Conservation (phyloP, 2,888 invertebrate genomes). For the Ditula angustiorana region DNA sequence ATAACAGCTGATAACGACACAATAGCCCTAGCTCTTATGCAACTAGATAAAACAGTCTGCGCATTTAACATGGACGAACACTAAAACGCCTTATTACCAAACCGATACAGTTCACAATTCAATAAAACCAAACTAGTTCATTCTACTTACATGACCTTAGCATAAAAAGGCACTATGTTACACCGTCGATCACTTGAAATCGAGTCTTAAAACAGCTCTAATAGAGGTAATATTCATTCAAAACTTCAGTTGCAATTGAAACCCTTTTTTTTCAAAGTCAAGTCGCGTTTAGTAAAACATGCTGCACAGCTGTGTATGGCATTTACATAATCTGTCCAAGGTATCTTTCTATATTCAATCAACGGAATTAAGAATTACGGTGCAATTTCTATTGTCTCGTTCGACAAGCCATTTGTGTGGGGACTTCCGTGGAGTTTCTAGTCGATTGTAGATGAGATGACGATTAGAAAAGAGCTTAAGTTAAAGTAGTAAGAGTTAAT, state of each 20-base stretch:
- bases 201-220: background rate
- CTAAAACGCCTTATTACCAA: background rate
- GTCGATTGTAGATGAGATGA: slow-evolving; percentile 20
- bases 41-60: slow-evolving; percentile 71
- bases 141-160: slow-evolving; percentile 12
- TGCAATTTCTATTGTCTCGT: background rate
- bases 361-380: background rate
- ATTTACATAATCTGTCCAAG: slow-evolving; percentile 70
- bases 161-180: background rate
- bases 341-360: slow-evolving; percentile 35
- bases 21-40: slow-evolving; percentile 75
- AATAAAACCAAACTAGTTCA: slow-evolving; percentile 31
- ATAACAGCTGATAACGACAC: slow-evolving; percentile 67
- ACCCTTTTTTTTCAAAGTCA: background rate
- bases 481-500: background rate
- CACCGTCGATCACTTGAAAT: background rate
- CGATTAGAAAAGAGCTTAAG: slow-evolving; percentile 4
- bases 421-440: slow-evolving; percentile 28
- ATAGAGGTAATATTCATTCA: background rate
- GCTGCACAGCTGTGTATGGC: slow-evolving; percentile 65
- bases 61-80: slow-evolving; percentile 55
- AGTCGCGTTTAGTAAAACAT: slow-evolving; percentile 45
- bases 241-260: background rate
- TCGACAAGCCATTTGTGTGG: background rate
- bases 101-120: background rate